Conservation (phyloP, 1,140 invertebrate genomes). For the Drosophila albomicans region DNA sequence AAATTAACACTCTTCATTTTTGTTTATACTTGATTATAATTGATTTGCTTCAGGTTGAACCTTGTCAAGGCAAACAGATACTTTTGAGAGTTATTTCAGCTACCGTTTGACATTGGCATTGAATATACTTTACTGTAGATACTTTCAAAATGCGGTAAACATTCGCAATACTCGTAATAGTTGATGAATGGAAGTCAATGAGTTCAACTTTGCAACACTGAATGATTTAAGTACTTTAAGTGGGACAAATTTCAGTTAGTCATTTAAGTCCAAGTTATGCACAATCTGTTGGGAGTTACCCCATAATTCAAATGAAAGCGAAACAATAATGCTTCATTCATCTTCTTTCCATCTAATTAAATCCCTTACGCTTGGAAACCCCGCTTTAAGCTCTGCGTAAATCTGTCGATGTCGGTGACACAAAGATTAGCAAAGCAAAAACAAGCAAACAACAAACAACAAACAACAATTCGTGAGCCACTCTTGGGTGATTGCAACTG, state of each 20-base stretch:
- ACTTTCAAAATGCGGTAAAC: slow-evolving; percentile 8
- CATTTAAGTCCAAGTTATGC: background rate
- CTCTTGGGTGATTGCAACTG: slow-evolving; percentile 23
- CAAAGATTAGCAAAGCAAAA: background rate
- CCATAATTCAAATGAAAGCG: background rate
- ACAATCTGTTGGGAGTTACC: background rate
- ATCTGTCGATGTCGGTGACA: background rate
- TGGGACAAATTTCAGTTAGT: background rate
- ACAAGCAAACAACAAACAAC: no score
- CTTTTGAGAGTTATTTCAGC: slow-evolving; percentile 15
- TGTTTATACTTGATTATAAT: slow-evolving; percentile 26
- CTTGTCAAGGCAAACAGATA: slow-evolving; percentile 33
- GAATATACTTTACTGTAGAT: background rate
- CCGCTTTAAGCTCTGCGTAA: background rate
- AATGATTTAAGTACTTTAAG: slow-evolving; percentile 7
- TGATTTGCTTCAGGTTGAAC: slow-evolving; percentile 38
- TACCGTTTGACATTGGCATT: slow-evolving; percentile 38
- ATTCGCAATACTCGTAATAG: background rate
- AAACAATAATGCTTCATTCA: background rate
- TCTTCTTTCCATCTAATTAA: background rate
- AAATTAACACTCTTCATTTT: slow-evolving; percentile 17
- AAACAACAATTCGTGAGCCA: background rate
- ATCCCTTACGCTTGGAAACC: background rate
- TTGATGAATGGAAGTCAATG: background rate
- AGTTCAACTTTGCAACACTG: background rate